Evolutionary conservation across 2,888 invertebrate species (phyloP).

Genomic region (Pteria penguin): DNA sequence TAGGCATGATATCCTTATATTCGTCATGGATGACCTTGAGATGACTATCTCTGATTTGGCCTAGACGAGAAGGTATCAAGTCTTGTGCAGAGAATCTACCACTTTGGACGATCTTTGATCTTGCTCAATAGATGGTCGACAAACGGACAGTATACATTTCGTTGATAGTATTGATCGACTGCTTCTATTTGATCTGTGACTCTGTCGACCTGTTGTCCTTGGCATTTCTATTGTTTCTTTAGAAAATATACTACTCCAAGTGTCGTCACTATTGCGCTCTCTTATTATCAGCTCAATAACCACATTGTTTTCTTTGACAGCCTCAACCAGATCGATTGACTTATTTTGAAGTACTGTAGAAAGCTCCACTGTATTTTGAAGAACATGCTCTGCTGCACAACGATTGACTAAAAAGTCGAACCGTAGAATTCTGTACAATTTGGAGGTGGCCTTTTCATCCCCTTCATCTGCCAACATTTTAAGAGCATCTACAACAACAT

Average conservation of each 20-base stretch:
- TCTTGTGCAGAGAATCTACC: constrained; percentile 29
- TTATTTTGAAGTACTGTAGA: constrained; percentile 22
- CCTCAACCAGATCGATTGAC: constrained; percentile 31
- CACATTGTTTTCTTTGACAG: constrained; percentile 33
- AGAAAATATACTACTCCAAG: constrained; percentile 24
- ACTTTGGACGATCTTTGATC: constrained; percentile 29
- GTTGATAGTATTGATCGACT: constrained; percentile 26
- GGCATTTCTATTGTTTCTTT: constrained; percentile 14
- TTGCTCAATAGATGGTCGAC: constrained; percentile 30
- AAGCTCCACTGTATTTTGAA: constrained; percentile 27
- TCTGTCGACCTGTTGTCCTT: constrained; percentile 20
- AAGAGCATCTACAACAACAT: no score
- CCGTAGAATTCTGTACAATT: constrained; percentile 12
- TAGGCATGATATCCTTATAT: not conserved
- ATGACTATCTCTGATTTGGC: not conserved
- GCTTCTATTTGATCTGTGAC: constrained; percentile 21
- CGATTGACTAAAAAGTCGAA: constrained; percentile 30
- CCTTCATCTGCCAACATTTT: no score
- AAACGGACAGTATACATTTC: constrained; percentile 25
- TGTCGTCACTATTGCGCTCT: constrained; percentile 16
- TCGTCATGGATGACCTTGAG: constrained; percentile 1
- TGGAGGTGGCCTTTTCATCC: no score
- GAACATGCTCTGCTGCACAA: constrained; percentile 23
- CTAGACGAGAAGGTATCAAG: constrained; percentile 11
- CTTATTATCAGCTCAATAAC: constrained; percentile 18